phyloP scores from a whole-genome alignment of 2,113 vertebrate species.

The Ciconia stormi region DNA sequence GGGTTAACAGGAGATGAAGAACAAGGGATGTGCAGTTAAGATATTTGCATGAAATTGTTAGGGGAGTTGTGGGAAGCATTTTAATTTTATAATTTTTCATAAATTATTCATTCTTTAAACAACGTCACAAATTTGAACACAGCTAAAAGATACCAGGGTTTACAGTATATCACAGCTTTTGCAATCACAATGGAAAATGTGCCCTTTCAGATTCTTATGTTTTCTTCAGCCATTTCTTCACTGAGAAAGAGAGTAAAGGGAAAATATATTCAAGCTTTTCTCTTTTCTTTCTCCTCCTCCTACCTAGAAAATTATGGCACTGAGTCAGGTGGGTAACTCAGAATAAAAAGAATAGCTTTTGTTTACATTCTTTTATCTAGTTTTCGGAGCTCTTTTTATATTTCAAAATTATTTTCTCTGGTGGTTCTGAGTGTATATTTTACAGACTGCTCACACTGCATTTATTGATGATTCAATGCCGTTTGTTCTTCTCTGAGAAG shows the following conservation, averaged over 20 bases:
- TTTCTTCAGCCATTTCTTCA: conserved; percentile 19
- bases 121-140: not conserved
- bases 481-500: not conserved
- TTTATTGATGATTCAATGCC: not conserved
- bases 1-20: not conserved
- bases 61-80: conserved; percentile 16
- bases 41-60: conserved; percentile 36
- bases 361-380: conserved; percentile 15
- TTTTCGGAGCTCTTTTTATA: not conserved
- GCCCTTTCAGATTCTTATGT: not conserved
- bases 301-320: conserved; percentile 27
- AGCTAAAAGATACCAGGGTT: not conserved
- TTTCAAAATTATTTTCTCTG: conserved; percentile 14
- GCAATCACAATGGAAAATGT: not conserved
- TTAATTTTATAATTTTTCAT: conserved; percentile 42
- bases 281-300: not conserved
- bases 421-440: not conserved
- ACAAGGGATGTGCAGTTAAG: not conserved
- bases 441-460: not conserved
- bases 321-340: conserved; percentile 22
- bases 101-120: conserved; percentile 29
- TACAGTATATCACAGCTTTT: not conserved
- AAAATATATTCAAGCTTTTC: not conserved
- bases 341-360: conserved; percentile 14
- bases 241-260: not conserved